Conservation (phyloP, 2,888 invertebrate species). For the Volucella zonaria region DNA sequence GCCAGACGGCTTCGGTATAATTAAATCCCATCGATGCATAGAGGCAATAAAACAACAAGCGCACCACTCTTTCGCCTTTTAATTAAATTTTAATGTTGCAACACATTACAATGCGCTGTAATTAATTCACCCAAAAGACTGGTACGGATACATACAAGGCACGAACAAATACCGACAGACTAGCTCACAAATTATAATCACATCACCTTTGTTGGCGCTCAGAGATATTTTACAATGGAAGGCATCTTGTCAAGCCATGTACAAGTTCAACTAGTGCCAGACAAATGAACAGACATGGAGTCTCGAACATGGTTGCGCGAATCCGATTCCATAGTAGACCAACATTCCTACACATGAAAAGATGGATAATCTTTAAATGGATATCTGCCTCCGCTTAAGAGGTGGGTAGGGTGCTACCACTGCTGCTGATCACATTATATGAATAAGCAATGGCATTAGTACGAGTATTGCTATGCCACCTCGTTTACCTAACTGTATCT, state of each 20-base stretch:
- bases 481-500: slow-evolving; percentile 8
- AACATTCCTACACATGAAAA: slow-evolving; percentile 25
- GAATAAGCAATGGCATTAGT: slow-evolving; percentile 28
- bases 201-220: not conserved
- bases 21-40: slow-evolving; percentile 66
- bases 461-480: slow-evolving; percentile 4
- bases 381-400: slow-evolving; percentile 55
- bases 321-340: slow-evolving; percentile 45
- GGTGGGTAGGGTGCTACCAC: slow-evolving; percentile 1
- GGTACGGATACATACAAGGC: not conserved
- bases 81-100: slow-evolving; percentile 71
- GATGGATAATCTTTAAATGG: slow-evolving; percentile 63
- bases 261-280: slow-evolving; percentile 29
- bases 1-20: slow-evolving; percentile 33
- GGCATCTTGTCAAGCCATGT: slow-evolving; percentile 53
- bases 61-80: slow-evolving; percentile 46
- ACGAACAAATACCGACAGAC: slow-evolving; percentile 13
- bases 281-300: slow-evolving; percentile 39
- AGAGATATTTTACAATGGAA: slow-evolving; percentile 20
- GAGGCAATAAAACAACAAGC: slow-evolving; percentile 6
- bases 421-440: slow-evolving; percentile 37
- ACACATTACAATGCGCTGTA: slow-evolving; percentile 58
- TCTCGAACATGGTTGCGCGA: slow-evolving; percentile 17
- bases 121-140: slow-evolving; percentile 53
- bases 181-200: not conserved